These are phyloP conservation scores for Portevinia maculata DNA, from an alignment of 2,888 invertebrate genomes.

Conservation along the genomic window DNA sequence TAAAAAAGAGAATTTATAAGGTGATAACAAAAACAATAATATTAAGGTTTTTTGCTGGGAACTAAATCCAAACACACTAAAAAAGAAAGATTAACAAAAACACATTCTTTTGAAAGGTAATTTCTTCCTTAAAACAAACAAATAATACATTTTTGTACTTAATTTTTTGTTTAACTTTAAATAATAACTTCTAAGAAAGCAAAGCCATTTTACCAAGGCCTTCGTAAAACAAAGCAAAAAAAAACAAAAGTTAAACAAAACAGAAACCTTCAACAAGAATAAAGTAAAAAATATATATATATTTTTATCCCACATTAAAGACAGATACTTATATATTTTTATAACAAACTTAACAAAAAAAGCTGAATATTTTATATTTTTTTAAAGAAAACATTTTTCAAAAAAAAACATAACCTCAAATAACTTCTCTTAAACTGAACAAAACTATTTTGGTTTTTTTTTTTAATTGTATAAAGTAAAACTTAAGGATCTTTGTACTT, in stretches of 20 bases:
- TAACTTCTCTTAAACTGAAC: constrained; percentile 49
- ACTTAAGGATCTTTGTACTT: constrained; percentile 30
- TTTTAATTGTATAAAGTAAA: constrained; percentile 40
- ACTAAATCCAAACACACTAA: constrained; percentile 38
- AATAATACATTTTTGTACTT: constrained; percentile 64
- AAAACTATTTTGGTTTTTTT: constrained; percentile 48
- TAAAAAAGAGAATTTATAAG: constrained; percentile 41
- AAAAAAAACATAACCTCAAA: constrained; percentile 38
- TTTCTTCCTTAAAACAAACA: constrained; percentile 30
- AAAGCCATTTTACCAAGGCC: constrained; percentile 48
- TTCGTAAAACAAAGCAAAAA: constrained; percentile 49
- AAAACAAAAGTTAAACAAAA: constrained; percentile 21
- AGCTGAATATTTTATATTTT: constrained; percentile 65
- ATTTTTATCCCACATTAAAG: constrained; percentile 71
- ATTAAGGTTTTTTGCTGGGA: constrained; percentile 58
- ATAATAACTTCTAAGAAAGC: constrained; percentile 23
- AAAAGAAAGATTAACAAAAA: constrained; percentile 20
- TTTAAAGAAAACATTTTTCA: constrained; percentile 53
- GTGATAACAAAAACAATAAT: constrained; percentile 68
- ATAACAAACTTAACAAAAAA: constrained; percentile 61
- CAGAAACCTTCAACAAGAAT: constrained; percentile 23
- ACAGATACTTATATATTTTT: constrained; percentile 73
- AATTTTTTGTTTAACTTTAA: constrained; percentile 43
- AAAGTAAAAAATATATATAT: constrained; percentile 53
- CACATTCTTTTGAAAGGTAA: constrained; percentile 3